Evolutionary conservation across 37 sponge, comb jelly and placozoan species (phyloP), one percentile per base, ranked within the genome.

Genomic region (Ephydatia muelleri): DNA sequence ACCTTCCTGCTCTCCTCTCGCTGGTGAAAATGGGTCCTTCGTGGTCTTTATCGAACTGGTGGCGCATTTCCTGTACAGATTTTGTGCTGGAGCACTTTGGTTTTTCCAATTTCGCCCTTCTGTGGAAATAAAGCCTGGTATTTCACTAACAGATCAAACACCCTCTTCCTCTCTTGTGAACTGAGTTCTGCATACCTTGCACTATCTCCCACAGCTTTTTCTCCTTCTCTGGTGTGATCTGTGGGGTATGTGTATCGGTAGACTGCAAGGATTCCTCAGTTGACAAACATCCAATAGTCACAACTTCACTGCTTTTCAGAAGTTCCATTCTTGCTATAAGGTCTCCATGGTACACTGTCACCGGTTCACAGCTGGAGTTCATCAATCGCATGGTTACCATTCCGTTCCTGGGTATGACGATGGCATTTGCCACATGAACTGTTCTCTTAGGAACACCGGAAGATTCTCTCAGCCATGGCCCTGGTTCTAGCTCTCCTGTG

Each of bases 71-170:
- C 76, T 12, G 76, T 75, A 43, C 36, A 22, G 47, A 75, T 75
- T 75, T 26, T 11, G 21, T 75, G 76, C 21, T 75, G 76, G 43
- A 75, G 26, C 21, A 27, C 33, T 21, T 26, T 75, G 0, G 76
- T 75, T 37, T 37, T 33, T 0, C 76, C 76, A 19, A 75, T 38
- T 27, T 75, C 76, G 9, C 16, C 1, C 33, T 33, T 38, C 26
- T 33, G 26, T 21, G 76, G 26, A 13, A 75, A 75, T 3, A 75
- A 16, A 27, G 30, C 76, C 26, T 26, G 13, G 38, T 38, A 38
- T 19, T 75, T 37, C 9, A 38, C 33, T 23, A 75, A 23, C 33
- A 80, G 16, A 68, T 80, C 43, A 12, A 67, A 80, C 38, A 80
- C 69, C 33, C 26, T 19, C 21, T 67, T 36, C 36, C n/a, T 67